Evolutionary conservation across 2,113 vertebrate genomes (phyloP), one percentile per base, ranked within the genome.

Genomic region (Phylloscopus trochiloides): DNA sequence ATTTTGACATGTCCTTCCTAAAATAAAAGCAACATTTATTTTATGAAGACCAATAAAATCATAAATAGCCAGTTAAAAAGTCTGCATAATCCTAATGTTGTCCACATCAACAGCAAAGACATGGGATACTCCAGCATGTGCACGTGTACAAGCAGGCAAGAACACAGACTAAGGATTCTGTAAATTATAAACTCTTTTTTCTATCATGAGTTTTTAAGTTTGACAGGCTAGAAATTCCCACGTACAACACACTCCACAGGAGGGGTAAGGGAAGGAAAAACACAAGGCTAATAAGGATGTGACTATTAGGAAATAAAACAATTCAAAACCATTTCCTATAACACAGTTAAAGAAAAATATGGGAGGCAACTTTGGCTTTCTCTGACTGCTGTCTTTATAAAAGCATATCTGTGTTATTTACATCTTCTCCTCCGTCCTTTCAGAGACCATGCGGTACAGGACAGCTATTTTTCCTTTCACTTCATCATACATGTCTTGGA

Each of bases 241-340:
- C 3, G 12, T 95, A 83, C 29, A 40, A 55, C 68, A 83, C 17
- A 90, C 62, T 48, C 29, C 59, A 86, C 45, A 86, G 82, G 59
- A 80, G 92, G 38, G 55, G 67, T 83, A 96, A 50, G 67, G 86
- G 82, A 95, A 95, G 82, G 86, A 70, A 94, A 95, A 85, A 48
- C 85, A 86, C 1, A 4, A 85, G 31, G 55, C 87, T 93, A 93
- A 95, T 96, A 96, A 96, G 92, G 94, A 94, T 68, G 63, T 95
- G 94, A 91, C 81, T 93, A 94, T 80, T 96, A 96, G 92, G 92
- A 96, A 97, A 96, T 86, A 93, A 90, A 94, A 84, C 92, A 95
- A 94, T 96, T 95, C 90, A 90, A 90, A 93, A 82, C 71, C 78
- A 93, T 91, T 96, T 96, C 93, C 92, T 95, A 95, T 92, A 92